Evolutionary conservation across 2,113 vertebrate species (phyloP), one percentile per base, ranked within the genome.

Genomic region (Barbus barbus): DNA sequence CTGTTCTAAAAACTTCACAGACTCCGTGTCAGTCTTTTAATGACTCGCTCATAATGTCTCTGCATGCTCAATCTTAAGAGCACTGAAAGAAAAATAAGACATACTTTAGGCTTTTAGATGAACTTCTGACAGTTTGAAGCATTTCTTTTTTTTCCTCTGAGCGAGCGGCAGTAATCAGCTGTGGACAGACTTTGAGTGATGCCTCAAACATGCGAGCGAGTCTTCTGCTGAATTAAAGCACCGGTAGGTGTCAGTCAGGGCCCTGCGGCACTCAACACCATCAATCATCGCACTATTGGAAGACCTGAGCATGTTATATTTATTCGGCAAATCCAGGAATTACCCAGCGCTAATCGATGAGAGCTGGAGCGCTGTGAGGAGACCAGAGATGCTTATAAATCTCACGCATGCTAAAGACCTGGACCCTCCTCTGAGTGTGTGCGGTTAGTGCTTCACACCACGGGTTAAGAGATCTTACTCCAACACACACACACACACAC

Each of bases 261-360:
- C 84, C 79, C 82, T 53, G 20, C 76, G 81, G 67, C 80, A 51
- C 18, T 86, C 83, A 81, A 81, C 48, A 53, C 87, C 87, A 92
- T 93, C 89, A 81, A 85, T 93, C 90, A 90, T 73, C 87, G n/a
- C 81, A 74, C 87, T 87, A 48, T 75, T 80, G 86, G 88, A n/a
- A 76, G 91, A 93, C 90, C 91, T 89, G 85, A 88, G 87, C 83
- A 79, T 90, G 90, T 92, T 92, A 91, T 91, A 92, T 92, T 92
- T 92, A 92, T 92, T 91, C 92, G 90, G 87, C 87, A 82, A 84
- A 84, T 83, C 81, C 83, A 82, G 81, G 89, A 91, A 93, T 90
- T 93, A 92, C 80, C 88, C 83, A 81, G 60, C 81, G 81, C 90
- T 91, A 91, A 93, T 93, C 74, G 90, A 92, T 87, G 85, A 82